Evolutionary conservation across 2,113 vertebrate genomes (phyloP), one percentile per base, ranked within the genome.

Genomic region (Pitta sordida): DNA sequence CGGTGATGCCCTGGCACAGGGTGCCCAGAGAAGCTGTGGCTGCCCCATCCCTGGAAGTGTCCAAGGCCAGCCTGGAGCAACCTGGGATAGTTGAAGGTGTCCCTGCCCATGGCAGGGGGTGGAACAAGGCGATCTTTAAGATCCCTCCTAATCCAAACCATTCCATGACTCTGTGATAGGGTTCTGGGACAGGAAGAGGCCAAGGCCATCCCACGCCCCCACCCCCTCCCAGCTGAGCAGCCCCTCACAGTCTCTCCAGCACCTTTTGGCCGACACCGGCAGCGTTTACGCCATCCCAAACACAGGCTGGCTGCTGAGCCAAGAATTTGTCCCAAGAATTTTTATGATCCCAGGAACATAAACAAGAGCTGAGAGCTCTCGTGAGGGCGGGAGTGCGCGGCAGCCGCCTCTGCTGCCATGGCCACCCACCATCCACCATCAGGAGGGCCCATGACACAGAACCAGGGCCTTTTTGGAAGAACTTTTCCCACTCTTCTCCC

Each of bases 341-440:
- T 95, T 96, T 94, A 96, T 92, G 96, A 82, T 36, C 94, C 37
- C 73, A 77, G 49, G 86, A 95, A 95, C 15, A 93, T 84, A 96
- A 96, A 96, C 80, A 92, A 90, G 77, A 71, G 68, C 80, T 6
- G 7, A 88, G 91, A 82, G 80, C 86, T 81, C 73, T 93, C 8
- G 10, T 83, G 87, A 91, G 60, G 44, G 44, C 2, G 2, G 44
- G 56, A 92, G 73, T 1, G 2, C 58, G 71, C 1, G 0, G 68
- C 14, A 0, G 83, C 59, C 10, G 3, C 82, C 65, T 83, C 87
- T 34, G 27, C 79, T 46, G 36, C 53, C 0, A 0, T 20, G 88
- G 69, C 91, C 94, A 92, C 87, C 89, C 94, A 83, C 71, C 32
- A 26, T 62, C 60, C 55, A 65, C 55, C 36, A 0, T 13, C 73